These are phyloP conservation scores for Pseudochirops corinnae DNA, from an alignment of 2,797 vertebrate genomes.

Conservation along the genomic window DNA sequence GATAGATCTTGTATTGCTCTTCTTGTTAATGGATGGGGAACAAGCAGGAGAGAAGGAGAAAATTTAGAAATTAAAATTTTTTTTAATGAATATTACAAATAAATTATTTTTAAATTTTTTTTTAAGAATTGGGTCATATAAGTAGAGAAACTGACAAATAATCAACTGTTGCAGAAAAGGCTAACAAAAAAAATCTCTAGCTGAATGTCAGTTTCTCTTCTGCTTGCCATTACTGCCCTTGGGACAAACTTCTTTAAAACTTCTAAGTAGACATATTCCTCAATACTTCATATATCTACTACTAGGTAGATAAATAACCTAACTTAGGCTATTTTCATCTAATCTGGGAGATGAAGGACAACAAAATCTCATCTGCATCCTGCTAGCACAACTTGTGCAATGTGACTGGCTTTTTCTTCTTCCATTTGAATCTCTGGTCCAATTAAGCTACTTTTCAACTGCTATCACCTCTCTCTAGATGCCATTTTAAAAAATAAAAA, in stretches of 20 bases:
- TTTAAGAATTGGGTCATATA: neutral
- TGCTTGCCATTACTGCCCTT: constrained; percentile 50
- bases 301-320: neutral
- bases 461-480: constrained; percentile 22
- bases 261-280: constrained; percentile 32
- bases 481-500: constrained; percentile 50
- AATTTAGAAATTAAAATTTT: neutral
- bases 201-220: neutral
- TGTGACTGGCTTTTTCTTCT: constrained; percentile 13
- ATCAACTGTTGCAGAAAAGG: neutral
- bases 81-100: neutral
- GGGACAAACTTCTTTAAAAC: constrained; percentile 52
- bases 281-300: constrained; percentile 28
- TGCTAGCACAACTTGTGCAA: constrained; percentile 31
- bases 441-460: constrained; percentile 31
- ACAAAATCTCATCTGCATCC: constrained; percentile 17
- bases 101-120: neutral
- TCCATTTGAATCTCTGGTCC: constrained; percentile 38
- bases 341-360: constrained; percentile 38
- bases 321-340: constrained; percentile 47
- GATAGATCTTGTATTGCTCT: neutral
- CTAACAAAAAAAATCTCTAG: neutral
- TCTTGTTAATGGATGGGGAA: neutral
- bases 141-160: neutral
- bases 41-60: neutral